phyloP scores from a whole-genome alignment of 2,888 invertebrate species.

The Desoria tigrina region DNA sequence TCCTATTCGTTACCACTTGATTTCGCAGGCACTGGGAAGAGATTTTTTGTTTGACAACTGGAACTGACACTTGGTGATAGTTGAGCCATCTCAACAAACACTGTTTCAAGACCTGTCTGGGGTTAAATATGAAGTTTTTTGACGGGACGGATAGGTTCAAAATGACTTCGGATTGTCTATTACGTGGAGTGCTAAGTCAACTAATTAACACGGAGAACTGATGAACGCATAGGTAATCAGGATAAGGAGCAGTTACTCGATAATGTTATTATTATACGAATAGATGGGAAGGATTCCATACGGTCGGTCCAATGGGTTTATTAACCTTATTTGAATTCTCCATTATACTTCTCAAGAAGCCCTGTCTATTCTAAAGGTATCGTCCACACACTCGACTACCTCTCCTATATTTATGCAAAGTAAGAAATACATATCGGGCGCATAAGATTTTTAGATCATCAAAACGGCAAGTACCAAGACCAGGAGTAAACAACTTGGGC shows the following conservation, averaged over 20 bases:
- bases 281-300: neutral
- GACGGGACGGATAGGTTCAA: too few relatives aligned
- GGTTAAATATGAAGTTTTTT: neutral
- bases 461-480: neutral
- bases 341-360: neutral
- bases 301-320: constrained; percentile 1
- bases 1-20: neutral
- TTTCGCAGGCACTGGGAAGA: neutral
- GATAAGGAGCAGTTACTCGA: neutral
- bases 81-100: neutral
- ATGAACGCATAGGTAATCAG: constrained; percentile 1
- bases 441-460: too few relatives aligned
- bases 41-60: neutral
- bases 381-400: neutral
- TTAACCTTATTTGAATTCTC: constrained; percentile 11
- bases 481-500: neutral
- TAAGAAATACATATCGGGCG: neutral
- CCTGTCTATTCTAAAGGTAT: neutral
- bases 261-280: neutral
- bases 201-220: constrained; percentile 11
- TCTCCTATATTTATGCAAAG: neutral
- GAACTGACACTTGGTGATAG: constrained; percentile 6
- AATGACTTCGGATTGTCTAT: neutral
- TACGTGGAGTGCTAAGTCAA: constrained; percentile 14
- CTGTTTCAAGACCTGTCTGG: neutral